A percentile compares a stretch with the other conserved stretches of the same genome.
phyloP scores from a whole-genome alignment of 2,797 vertebrate species.

The Squalus acanthias region DNA sequence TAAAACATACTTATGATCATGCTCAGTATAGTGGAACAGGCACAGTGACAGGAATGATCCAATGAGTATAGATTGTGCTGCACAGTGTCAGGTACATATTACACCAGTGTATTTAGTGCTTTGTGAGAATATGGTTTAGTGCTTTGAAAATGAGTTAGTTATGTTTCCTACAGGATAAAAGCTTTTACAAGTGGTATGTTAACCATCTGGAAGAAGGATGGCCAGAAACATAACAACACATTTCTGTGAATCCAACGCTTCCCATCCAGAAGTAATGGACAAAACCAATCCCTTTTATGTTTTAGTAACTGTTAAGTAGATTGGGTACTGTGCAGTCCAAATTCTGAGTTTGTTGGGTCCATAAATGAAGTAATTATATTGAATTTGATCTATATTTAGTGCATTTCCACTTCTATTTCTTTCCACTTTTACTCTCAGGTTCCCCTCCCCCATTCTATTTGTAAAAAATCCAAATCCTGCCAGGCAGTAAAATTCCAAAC shows the following conservation, averaged over 20 bases:
- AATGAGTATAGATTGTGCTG: neutral
- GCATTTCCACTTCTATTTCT: neutral
- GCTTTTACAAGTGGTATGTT: slow-evolving; percentile 24
- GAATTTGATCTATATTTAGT: neutral
- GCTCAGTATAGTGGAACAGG: neutral
- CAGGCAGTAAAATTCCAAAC: too few relatives aligned
- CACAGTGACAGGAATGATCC: neutral
- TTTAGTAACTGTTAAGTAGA: neutral
- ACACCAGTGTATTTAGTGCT: neutral
- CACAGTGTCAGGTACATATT: neutral
- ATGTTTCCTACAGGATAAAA: neutral
- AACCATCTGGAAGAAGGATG: slow-evolving; percentile 27
- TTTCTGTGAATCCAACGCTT: slow-evolving; percentile 6
- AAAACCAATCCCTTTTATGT: neutral
- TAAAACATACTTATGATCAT: slow-evolving; percentile 10
- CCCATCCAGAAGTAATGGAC: neutral
- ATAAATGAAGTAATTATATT: neutral
- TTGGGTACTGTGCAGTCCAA: neutral
- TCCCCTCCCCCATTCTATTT: neutral
- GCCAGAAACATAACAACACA: neutral
- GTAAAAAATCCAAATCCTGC: neutral
- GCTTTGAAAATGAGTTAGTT: slow-evolving; percentile 13
- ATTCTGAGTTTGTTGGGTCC: neutral
- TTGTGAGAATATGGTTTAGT: neutral
- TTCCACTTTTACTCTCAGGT: neutral